Conservation (phyloP, 2,797 vertebrate genomes). For the Gouania willdenowi region DNA sequence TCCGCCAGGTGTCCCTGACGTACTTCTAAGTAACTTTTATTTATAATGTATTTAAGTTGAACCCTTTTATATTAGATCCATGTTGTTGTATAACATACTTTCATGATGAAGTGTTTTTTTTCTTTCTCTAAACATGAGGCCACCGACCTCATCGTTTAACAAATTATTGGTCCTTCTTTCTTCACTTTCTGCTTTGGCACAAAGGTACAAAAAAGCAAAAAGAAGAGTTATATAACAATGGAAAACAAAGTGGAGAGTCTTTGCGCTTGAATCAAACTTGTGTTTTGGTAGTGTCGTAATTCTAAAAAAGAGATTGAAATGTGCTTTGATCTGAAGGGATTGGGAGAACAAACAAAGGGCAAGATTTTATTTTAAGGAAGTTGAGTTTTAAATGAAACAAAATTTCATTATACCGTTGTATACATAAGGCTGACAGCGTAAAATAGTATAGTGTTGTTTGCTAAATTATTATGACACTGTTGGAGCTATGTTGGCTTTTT, state of each 20-base stretch:
- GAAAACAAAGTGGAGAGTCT: conserved; percentile 5
- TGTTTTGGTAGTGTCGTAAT: conserved; percentile 1
- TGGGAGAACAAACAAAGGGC: conserved; percentile 21
- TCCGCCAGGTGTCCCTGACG: too few relatives aligned
- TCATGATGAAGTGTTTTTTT: conserved; percentile 22
- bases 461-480: too few relatives aligned
- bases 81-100: too few relatives aligned
- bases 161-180: conserved; percentile 39
- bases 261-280: conserved; percentile 19
- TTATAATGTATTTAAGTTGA: not conserved
- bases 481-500: too few relatives aligned
- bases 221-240: conserved; percentile 28
- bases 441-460: too few relatives aligned
- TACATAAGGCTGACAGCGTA: too few relatives aligned
- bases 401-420: too few relatives aligned
- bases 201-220: too few relatives aligned
- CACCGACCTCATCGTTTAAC: conserved; percentile 24
- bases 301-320: conserved; percentile 7
- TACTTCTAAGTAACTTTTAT: too few relatives aligned
- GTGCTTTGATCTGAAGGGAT: not conserved
- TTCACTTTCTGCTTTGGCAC: conserved; percentile 22
- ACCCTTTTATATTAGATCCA: too few relatives aligned
- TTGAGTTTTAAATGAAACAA: too few relatives aligned
- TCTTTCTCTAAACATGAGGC: conserved; percentile 28
- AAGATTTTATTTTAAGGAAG: conserved; percentile 18